These are phyloP conservation scores for Trachymyrmex septentrionalis DNA, from an alignment of 1,140 invertebrate species.

Conservation along the genomic window DNA sequence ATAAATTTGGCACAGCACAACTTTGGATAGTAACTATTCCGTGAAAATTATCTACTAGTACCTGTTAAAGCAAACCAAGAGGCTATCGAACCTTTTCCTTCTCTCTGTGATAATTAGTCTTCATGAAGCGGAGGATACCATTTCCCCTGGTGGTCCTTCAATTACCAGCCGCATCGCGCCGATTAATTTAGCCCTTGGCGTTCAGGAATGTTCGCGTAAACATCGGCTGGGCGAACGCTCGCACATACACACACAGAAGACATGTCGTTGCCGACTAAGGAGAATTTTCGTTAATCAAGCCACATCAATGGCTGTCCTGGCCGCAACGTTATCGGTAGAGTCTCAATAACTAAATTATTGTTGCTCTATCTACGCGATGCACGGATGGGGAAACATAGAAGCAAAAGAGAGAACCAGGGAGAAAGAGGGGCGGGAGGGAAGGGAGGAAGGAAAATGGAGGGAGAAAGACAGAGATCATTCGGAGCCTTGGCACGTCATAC, in stretches of 20 bases:
- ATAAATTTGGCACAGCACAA: neutral
- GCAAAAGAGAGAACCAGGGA: constrained; percentile 6
- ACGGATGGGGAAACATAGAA: constrained; percentile 24
- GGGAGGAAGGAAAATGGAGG: constrained; percentile 43
- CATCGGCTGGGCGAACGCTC: constrained; percentile 30
- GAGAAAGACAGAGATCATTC: constrained; percentile 17
- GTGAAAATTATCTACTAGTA: neutral
- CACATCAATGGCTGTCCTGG: constrained; percentile 17
- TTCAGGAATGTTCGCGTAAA: constrained; percentile 10
- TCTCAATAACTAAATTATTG: constrained; percentile 42
- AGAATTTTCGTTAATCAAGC: constrained; percentile 55
- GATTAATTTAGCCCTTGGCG: constrained; percentile 9
- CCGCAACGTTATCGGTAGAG: constrained; percentile 24
- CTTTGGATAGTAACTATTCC: neutral
- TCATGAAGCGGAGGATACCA: neutral
- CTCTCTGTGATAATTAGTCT: constrained; percentile 14
- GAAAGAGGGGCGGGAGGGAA: neutral
- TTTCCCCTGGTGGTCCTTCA: neutral
- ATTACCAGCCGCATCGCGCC: constrained; percentile 34
- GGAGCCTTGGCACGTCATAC: constrained; percentile 21
- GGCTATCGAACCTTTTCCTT: neutral
- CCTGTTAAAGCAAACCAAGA: neutral
- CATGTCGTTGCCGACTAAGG: constrained; percentile 23
- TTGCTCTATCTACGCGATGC: constrained; percentile 16
- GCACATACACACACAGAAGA: constrained; percentile 6